A percentile compares a stretch with the other conserved stretches of the same genome.
Conservation (phyloP, 2,888 invertebrate species). For the Ormyrus labotus region DNA sequence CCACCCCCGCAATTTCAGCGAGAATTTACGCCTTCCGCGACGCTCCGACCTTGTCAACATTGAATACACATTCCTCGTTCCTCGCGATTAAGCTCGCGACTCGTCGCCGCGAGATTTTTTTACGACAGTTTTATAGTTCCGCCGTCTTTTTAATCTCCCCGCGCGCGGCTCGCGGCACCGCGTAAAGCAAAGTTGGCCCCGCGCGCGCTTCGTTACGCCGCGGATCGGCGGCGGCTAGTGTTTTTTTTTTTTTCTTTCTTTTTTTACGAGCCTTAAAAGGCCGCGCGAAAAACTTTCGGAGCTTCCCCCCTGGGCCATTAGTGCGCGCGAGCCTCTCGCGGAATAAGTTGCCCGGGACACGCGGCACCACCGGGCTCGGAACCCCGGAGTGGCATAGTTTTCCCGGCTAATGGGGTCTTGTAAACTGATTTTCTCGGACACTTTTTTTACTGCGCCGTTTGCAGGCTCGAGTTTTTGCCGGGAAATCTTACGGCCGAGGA, state of each 20-base stretch:
- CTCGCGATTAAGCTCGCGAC: not conserved
- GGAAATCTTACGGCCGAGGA: no score
- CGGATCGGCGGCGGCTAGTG: not conserved
- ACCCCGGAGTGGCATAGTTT: no score
- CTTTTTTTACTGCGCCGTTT: no score
- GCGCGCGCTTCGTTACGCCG: conserved; percentile 10
- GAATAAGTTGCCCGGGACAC: not conserved
- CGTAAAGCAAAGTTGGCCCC: conserved; percentile 41
- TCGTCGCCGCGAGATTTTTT: conserved; percentile 17
- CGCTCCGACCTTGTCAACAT: no score
- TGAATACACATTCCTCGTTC: not conserved
- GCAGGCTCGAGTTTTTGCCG: no score
- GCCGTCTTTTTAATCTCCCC: conserved; percentile 37
- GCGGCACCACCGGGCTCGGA: not conserved
- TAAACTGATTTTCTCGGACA: no score
- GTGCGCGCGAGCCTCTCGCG: conserved; percentile 18
- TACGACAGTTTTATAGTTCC: conserved; percentile 45
- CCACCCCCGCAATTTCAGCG: no score
- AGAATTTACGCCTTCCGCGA: no score
- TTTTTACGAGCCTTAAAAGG: conserved; percentile 43
- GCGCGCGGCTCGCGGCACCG: not conserved
- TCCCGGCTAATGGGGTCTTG: no score
- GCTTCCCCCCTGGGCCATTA: conserved; percentile 26
- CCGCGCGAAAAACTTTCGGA: not conserved
- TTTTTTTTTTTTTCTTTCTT: no score